Conservation (phyloP, 37 sponge, comb jelly and placozoan species). For the Spongilla lacustris region DNA sequence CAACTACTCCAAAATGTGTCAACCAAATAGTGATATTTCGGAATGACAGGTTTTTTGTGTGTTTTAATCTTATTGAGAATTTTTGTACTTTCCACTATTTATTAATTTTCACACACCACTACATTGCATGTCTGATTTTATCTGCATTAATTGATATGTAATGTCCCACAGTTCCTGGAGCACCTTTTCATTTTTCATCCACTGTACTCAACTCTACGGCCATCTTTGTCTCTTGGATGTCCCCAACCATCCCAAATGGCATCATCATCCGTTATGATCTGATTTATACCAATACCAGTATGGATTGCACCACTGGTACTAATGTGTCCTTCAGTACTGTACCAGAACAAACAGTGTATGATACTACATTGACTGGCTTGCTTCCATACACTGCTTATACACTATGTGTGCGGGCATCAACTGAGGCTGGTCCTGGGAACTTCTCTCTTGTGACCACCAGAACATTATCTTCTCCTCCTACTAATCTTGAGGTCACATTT, state of each 20-base stretch:
- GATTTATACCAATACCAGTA: neutral
- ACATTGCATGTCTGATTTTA: too few relatives aligned
- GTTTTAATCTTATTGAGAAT: too few relatives aligned
- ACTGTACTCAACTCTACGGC: neutral
- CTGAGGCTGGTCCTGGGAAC: slow-evolving; percentile 24
- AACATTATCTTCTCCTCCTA: neutral
- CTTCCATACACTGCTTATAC: slow-evolving; percentile 33
- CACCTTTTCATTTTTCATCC: neutral
- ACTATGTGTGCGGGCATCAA: slow-evolving; percentile 32
- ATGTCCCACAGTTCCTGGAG: too few relatives aligned
- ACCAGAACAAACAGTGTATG: neutral
- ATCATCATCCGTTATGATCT: slow-evolving; percentile 3
- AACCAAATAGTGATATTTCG: too few relatives aligned
- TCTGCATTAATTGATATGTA: too few relatives aligned
- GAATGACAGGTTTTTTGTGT: too few relatives aligned
- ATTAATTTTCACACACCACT: too few relatives aligned
- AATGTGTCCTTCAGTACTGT: neutral
- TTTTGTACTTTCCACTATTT: too few relatives aligned
- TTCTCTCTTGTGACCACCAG: neutral
- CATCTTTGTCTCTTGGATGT: slow-evolving; percentile 7
- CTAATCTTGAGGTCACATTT: neutral
- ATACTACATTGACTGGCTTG: neutral
- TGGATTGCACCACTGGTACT: neutral
- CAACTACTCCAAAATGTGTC: too few relatives aligned
- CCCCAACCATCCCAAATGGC: slow-evolving; percentile 8